phyloP scores from a whole-genome alignment of 2,797 vertebrate species.

The Macropodus opercularis region DNA sequence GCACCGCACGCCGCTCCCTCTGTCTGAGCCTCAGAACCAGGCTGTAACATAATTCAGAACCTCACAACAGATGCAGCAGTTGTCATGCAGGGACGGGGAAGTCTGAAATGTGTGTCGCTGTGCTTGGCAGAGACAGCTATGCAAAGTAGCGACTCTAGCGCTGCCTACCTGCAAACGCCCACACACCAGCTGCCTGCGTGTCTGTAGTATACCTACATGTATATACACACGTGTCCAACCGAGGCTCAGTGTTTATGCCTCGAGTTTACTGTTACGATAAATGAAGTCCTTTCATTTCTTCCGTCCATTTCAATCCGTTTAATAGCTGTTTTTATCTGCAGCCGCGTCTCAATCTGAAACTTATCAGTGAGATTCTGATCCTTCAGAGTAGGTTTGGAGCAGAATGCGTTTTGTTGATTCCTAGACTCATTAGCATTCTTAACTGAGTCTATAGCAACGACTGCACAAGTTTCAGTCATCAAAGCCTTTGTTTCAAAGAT shows the following conservation, averaged over 20 bases:
- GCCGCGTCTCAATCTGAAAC: slow-evolving; percentile 7
- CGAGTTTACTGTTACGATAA: background rate
- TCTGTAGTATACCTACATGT: too few species aligned
- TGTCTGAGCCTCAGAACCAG: slow-evolving; percentile 3
- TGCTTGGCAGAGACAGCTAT: slow-evolving; percentile 42
- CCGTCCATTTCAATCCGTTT: slow-evolving; percentile 1
- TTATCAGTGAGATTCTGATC: background rate
- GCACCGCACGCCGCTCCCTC: background rate
- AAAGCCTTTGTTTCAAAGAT: slow-evolving; percentile 3
- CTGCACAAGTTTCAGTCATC: slow-evolving; percentile 9
- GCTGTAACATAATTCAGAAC: too few species aligned
- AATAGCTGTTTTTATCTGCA: slow-evolving; percentile 14
- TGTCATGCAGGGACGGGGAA: slow-evolving; percentile 24
- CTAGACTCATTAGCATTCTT: slow-evolving; percentile 1
- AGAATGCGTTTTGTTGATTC: background rate
- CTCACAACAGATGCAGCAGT: slow-evolving; percentile 22
- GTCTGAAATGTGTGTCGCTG: slow-evolving; percentile 17
- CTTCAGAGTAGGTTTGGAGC: slow-evolving; percentile 7
- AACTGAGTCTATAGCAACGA: slow-evolving; percentile 10
- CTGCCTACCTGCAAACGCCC: slow-evolving; percentile 74
- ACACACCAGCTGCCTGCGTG: slow-evolving; percentile 70
- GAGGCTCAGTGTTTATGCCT: slow-evolving; percentile 10
- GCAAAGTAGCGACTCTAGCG: slow-evolving; percentile 54
- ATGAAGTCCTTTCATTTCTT: slow-evolving; percentile 3
- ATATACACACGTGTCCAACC: too few species aligned